Evolutionary conservation across 2,797 vertebrate species (phyloP), one percentile per base, ranked within the genome.

Genomic region (Lacerta viridis): DNA sequence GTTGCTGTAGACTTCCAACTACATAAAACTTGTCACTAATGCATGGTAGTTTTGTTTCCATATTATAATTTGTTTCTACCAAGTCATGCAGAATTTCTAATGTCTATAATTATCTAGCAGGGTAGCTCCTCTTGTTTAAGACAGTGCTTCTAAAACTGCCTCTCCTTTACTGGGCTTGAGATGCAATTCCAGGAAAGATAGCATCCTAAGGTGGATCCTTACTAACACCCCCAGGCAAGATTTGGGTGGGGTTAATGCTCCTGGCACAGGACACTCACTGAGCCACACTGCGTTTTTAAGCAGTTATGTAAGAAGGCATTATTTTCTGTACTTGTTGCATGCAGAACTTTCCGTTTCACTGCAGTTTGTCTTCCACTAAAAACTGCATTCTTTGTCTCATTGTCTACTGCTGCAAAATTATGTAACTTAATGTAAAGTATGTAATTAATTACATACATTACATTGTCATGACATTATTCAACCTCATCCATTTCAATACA

Each of bases 81-180:
- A 50, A 39, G 83, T 61, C 39, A 50, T 74, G 71, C 71, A 84
- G 46, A 84, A 84, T 75, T 20, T 75, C 25, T 76, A 61, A 85
- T 85, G 75, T 75, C 72, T 85, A 8, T 76, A 72, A 61, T 87
- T 87, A 81, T 20, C 20, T 75, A 66, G 64, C 18, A 17, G 71
- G 11, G 3, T 75, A 41, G 7, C 4, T 36, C 68, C 64, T 86
- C 43, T 71, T 75, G 64, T 75, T 87, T 39, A 80, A 80, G 80
- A 72, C 5, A 39, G 7, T 33, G 68, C 13, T 59, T 72, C 69
- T 72, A 18, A 74, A 84, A 84, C 20, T 41, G 15, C 29, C 33
- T 17, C 33, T 25, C 6, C 20, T 27, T 72, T 61, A 74, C 36
- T 18, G 15, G 25, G 2, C 15, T 71, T 36, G 36, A 29, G 25